phyloP scores from a whole-genome alignment of 2,113 vertebrate species.

The Lonchura striata region DNA sequence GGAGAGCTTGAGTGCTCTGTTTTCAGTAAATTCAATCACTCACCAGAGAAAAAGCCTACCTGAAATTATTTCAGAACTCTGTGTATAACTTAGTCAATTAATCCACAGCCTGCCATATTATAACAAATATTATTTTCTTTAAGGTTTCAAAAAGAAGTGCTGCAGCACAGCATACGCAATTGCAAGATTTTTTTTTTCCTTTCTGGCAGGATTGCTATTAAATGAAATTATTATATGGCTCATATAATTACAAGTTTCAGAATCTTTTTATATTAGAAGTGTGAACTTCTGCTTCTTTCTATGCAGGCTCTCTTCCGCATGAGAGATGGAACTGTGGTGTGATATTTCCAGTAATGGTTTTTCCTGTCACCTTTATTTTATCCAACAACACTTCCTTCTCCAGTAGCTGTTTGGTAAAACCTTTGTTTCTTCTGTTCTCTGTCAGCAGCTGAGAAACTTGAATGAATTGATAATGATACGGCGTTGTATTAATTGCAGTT shows the following conservation, averaged over 20 bases:
- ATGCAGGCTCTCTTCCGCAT: neutral
- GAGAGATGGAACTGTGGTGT: neutral
- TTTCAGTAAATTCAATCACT: neutral
- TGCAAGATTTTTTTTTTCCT: neutral
- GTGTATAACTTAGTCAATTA: neutral
- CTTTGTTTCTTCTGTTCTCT: neutral
- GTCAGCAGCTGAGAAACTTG: neutral
- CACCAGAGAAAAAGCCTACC: neutral
- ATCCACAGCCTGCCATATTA: neutral
- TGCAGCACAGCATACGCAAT: neutral
- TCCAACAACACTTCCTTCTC: neutral
- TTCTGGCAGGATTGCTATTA: neutral
- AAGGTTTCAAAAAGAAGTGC: neutral
- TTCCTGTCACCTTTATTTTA: neutral
- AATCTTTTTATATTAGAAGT: neutral
- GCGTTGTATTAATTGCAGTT: neutral
- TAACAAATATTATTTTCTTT: neutral
- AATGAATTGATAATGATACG: neutral
- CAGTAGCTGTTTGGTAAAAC: neutral
- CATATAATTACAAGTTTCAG: neutral
- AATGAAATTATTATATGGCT: neutral
- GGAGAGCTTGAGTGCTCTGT: neutral
- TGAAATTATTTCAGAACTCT: neutral
- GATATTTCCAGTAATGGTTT: neutral
- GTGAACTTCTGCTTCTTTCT: neutral